A percentile compares a stretch with the other conserved stretches of the same genome.
Conservation (phyloP, 2,797 vertebrate species). For the Malurus splendens region DNA sequence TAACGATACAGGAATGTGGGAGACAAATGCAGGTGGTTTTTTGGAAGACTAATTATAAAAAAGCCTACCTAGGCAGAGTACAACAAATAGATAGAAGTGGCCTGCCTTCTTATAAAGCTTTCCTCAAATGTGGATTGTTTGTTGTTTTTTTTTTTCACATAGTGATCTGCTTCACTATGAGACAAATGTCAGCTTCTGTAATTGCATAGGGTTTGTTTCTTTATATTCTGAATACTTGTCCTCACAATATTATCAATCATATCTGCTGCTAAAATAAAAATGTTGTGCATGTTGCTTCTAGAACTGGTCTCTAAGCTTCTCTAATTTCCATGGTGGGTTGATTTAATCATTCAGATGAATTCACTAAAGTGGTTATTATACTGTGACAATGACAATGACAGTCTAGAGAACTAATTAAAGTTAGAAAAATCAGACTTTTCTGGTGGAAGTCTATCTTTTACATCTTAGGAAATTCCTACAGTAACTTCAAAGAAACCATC, state of each 20-base stretch:
- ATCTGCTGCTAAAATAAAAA: background rate
- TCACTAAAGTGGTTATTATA: background rate
- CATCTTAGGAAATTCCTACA: background rate
- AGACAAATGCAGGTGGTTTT: background rate
- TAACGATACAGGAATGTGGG: background rate
- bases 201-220: background rate
- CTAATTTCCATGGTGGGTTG: background rate
- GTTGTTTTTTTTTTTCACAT: background rate
- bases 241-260: background rate
- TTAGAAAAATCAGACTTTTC: background rate
- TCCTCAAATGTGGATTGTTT: background rate
- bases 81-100: background rate
- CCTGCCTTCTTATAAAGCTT: background rate
- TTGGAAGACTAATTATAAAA: background rate
- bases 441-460: background rate
- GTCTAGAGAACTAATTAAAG: background rate
- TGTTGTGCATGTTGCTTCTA: background rate
- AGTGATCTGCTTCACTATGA: background rate
- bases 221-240: background rate
- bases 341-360: slow-evolving; percentile 9
- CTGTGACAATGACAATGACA: background rate
- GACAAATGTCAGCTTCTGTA: background rate
- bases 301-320: slow-evolving; percentile 10
- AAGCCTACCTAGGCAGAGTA: background rate
- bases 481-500: background rate